Base-by-base conservation (phyloP, 2,113 vertebrate genomes). In the Mus pahari region DNA sequence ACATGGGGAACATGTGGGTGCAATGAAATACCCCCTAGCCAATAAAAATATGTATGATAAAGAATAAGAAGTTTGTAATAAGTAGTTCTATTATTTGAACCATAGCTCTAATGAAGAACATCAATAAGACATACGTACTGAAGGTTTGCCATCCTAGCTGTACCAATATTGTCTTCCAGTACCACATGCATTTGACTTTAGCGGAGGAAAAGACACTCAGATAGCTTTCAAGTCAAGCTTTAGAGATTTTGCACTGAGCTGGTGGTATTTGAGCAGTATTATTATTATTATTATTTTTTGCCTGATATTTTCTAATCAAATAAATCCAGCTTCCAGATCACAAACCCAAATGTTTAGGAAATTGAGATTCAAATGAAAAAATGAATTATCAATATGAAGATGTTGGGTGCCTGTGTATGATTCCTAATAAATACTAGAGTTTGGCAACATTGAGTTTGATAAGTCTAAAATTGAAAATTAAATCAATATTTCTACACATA, bases 381-480 rank as follows among this genome's bases (percentile, higher is more conserved):
- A 48, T 48, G 88, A 95, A 70, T 89, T 68, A 78, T 1, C 17
- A 70, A 1, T 68, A 60, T 81, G 64, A 91, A 48, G 58, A 92
- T 78, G 2, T n/a, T 78, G 3, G 16, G 89, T 82, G 5, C 5
- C 55, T 90, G 4, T 90, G 74, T 94, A 8, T 92, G n/a, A 92
- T 92, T 93, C 11, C 5, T 68, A 90, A 81, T 62, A 93, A 87
- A 79, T 71, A 64, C 10, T 31, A 75, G 2, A 20, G 5, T 81
- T 90, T 92, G 7, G 42, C 55, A 94, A 90, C 68, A 1, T 22
- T 86, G 64, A 93, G 53, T 95, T 64, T 28, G 2, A 58, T 77
- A 62, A 88, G 90, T 92, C 12, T 78, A 74, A 50, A 71, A 31
- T 73, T 90, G n/a, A 94, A 93, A 94, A 92, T 89, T 74, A 89